These are phyloP conservation scores for Upupa epops DNA, from an alignment of 2,113 vertebrate genomes.

Conservation along the genomic window DNA sequence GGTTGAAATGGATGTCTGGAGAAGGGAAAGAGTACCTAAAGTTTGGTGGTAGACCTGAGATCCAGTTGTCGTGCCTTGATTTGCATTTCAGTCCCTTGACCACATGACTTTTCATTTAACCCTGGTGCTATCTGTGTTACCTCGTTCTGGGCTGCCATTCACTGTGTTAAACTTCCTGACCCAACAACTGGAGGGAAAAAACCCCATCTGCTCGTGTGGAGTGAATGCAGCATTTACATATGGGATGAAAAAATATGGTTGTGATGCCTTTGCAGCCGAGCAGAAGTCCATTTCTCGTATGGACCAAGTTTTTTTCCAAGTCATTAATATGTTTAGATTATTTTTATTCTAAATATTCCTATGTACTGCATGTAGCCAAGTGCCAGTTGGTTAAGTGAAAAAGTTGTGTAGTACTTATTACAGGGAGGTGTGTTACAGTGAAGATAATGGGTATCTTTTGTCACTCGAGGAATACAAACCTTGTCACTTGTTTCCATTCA, in stretches of 20 bases:
- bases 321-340: not conserved
- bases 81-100: not conserved
- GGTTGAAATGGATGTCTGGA: not conserved
- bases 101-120: not conserved
- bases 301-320: not conserved
- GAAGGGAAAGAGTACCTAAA: not conserved
- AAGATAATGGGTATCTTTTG: not conserved
- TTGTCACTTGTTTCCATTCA: not conserved
- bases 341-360: not conserved
- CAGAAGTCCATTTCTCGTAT: not conserved
- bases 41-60: not conserved
- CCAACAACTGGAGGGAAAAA: not conserved
- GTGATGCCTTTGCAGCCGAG: not conserved
- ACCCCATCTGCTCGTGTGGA: not conserved
- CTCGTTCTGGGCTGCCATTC: not conserved
- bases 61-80: not conserved
- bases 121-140: not conserved
- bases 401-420: not conserved
- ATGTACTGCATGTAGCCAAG: not conserved
- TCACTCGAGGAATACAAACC: rapidly evolving
- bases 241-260: not conserved
- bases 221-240: not conserved
- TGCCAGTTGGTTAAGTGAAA: not conserved
- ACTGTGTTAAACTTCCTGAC: not conserved
- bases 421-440: rapidly evolving